Conservation (phyloP, 2,797 vertebrate genomes). For the Clamator glandarius region DNA sequence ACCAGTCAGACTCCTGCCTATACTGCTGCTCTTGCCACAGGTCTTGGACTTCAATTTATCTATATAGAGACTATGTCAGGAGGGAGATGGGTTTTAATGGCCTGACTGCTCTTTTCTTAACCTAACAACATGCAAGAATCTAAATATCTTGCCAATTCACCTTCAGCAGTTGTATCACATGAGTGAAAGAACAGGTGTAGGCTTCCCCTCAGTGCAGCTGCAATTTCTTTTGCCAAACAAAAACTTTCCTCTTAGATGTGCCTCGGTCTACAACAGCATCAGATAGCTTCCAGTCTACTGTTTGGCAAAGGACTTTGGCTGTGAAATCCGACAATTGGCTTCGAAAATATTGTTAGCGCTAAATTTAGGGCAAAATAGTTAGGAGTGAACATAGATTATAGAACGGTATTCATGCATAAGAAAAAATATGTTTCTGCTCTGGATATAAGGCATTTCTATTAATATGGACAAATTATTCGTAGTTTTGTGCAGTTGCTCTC, state of each 20-base stretch:
- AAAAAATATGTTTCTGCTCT: not conserved
- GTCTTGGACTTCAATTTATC: not conserved
- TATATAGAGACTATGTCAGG: not conserved
- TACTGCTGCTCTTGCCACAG: not conserved
- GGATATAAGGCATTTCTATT: not conserved
- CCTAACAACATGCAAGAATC: not conserved
- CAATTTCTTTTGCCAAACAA: conserved; percentile 32
- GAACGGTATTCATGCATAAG: not conserved
- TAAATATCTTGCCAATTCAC: not conserved
- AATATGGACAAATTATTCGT: not conserved
- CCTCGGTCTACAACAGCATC: not conserved
- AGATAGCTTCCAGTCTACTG: not conserved
- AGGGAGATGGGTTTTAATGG: not conserved
- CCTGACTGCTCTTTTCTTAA: conserved; percentile 12
- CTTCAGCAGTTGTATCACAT: not conserved
- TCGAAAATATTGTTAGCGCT: conserved; percentile 23
- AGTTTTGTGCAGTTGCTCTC: not conserved
- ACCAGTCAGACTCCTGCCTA: not conserved
- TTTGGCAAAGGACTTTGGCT: conserved; percentile 43
- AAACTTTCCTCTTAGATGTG: conserved; percentile 18
- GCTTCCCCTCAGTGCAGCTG: not conserved
- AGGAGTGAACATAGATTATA: not conserved
- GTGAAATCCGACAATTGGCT: conserved; percentile 41
- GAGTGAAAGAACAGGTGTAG: not conserved
- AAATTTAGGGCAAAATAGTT: conserved; percentile 35